Percentiles rank a stretch among this genome's conserved stretches.
Conservation (phyloP, 2,888 invertebrate species). For the Drosophila engyochracea region DNA sequence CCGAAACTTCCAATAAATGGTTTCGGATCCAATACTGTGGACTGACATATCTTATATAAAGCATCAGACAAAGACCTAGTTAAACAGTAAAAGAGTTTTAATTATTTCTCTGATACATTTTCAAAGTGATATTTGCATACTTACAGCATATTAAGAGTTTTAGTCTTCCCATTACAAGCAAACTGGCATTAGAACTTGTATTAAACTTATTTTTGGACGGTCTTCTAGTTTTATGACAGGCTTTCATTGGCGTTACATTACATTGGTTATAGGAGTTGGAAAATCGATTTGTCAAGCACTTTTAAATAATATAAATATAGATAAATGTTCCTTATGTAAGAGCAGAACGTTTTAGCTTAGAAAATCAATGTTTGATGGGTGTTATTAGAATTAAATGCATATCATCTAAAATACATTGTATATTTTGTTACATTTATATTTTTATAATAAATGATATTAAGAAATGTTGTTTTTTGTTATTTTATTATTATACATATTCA, state of each 20-base stretch:
- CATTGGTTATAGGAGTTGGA: constrained; percentile 6
- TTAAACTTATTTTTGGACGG: neutral
- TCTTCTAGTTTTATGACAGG: constrained; percentile 9
- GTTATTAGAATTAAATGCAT: neutral
- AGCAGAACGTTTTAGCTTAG: neutral
- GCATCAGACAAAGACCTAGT: constrained; percentile 14
- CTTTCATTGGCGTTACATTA: neutral
- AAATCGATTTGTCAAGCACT: neutral
- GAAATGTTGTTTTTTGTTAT: neutral
- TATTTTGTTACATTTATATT: neutral
- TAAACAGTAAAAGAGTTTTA: neutral
- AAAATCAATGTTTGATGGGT: neutral
- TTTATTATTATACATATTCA: neutral
- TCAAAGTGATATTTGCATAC: neutral
- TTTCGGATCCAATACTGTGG: neutral
- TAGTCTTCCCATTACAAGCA: neutral
- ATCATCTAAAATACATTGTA: neutral
- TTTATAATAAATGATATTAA: neutral
- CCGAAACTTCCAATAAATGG: neutral
- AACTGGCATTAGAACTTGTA: neutral
- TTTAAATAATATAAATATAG: neutral
- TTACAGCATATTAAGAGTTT: constrained; percentile 13
- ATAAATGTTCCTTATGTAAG: neutral
- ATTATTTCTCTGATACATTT: neutral
- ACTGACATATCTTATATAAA: neutral